These are phyloP conservation scores for Semnornis frantzii DNA, from an alignment of 2,113 vertebrate species.

Conservation along the genomic window DNA sequence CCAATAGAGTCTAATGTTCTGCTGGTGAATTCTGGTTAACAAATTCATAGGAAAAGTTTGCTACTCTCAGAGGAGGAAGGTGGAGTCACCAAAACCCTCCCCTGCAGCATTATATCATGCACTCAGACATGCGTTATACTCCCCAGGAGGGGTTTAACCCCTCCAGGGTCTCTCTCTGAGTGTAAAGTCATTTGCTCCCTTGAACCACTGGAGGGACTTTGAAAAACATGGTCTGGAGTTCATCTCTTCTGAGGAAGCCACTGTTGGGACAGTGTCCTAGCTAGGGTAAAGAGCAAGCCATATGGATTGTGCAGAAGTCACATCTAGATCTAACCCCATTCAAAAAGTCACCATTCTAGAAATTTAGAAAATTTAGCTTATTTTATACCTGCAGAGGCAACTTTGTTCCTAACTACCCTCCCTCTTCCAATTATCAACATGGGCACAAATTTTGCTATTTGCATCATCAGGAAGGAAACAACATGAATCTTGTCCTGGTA, in stretches of 20 bases:
- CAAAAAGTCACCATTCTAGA: not conserved
- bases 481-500: accelerated
- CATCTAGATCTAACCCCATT: not conserved
- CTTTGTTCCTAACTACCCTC: not conserved
- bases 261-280: not conserved
- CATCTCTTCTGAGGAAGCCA: not conserved
- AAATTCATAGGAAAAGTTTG: not conserved
- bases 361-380: not conserved
- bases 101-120: not conserved
- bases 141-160: not conserved
- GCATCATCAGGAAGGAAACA: not conserved
- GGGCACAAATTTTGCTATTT: not conserved
- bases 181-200: not conserved
- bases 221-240: not conserved
- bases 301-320: not conserved
- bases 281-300: not conserved
- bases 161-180: not conserved
- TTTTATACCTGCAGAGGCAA: not conserved
- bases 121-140: not conserved
- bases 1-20: not conserved
- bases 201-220: not conserved
- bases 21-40: not conserved
- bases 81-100: not conserved
- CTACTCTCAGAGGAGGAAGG: not conserved
- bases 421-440: not conserved